These are phyloP conservation scores for Dicyrtomina minuta DNA, from an alignment of 2,888 invertebrate species.

Conservation along the genomic window DNA sequence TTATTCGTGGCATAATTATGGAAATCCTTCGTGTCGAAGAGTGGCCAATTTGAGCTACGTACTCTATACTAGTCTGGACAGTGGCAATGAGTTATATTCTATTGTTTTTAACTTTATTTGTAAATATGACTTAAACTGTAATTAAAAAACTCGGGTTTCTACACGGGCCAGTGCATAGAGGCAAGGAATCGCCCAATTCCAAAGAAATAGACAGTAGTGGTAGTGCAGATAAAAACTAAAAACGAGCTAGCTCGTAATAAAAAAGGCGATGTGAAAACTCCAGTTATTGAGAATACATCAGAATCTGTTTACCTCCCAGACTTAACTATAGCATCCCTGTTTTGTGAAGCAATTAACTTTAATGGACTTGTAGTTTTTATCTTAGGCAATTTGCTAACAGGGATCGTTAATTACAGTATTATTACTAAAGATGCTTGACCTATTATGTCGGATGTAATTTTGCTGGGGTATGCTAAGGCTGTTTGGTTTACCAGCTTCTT, in stretches of 20 bases:
- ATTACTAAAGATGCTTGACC: no score
- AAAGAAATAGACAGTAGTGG: slow-evolving; percentile 18
- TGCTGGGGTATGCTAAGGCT: no score
- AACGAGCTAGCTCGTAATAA: no score
- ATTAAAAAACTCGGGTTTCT: slow-evolving; percentile 44
- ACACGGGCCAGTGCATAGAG: slow-evolving; percentile 48
- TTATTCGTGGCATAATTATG: slow-evolving; percentile 45
- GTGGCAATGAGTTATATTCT: no score
- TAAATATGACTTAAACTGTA: slow-evolving; percentile 37
- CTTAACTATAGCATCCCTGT: slow-evolving; percentile 58
- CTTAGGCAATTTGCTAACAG: slow-evolving; percentile 79
- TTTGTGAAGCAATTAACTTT: no score
- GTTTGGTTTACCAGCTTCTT: no score
- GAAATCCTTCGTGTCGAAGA: slow-evolving; percentile 67
- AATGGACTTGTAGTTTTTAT: no score
- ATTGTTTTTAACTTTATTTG: no score
- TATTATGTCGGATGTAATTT: no score
- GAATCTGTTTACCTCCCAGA: slow-evolving; percentile 46
- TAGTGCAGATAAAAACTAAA: slow-evolving; percentile 10
- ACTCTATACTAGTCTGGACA: slow-evolving; percentile 61
- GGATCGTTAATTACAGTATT: slow-evolving; percentile 74
- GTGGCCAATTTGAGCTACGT: slow-evolving; percentile 82
- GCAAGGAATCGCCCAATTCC: no score
- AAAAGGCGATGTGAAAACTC: no score
- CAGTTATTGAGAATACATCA: no score